phyloP scores from a whole-genome alignment of 1,140 invertebrate genomes.

The Hylyphantes graminicola region DNA sequence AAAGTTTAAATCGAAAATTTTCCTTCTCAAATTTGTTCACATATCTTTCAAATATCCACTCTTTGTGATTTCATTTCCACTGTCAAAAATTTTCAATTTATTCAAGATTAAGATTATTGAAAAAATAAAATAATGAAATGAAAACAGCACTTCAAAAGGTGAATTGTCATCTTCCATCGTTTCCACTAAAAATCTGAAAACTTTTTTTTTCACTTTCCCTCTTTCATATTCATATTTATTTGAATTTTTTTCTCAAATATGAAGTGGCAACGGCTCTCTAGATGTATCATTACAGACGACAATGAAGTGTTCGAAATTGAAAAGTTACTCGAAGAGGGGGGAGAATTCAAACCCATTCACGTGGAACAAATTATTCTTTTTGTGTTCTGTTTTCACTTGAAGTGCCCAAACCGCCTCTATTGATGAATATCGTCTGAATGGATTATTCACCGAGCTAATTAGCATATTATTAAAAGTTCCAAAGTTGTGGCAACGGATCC shows the following conservation, averaged over 20 bases:
- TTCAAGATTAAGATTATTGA: no score
- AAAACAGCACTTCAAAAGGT: no score
- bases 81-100: no score
- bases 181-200: not conserved
- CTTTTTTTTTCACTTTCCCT: not conserved
- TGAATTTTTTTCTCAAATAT: not conserved
- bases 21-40: no score
- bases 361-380: conserved; percentile 2
- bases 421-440: conserved; percentile 31
- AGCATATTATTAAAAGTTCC: conserved; percentile 58
- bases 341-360: conserved; percentile 28
- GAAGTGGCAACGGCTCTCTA: conserved; percentile 14
- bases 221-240: not conserved
- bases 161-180: no score
- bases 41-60: no score
- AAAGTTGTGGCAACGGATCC: not conserved
- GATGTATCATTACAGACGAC: conserved; percentile 40
- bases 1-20: no score
- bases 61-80: no score
- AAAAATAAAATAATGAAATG: no score
- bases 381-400: not conserved
- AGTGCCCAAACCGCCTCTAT: conserved; percentile 15
- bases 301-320: conserved; percentile 10
- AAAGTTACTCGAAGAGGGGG: conserved; percentile 21
- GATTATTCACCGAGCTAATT: conserved; percentile 34